These are phyloP conservation scores for Chloroceryle amazona DNA, from an alignment of 2,797 vertebrate species.

Conservation along the genomic window DNA sequence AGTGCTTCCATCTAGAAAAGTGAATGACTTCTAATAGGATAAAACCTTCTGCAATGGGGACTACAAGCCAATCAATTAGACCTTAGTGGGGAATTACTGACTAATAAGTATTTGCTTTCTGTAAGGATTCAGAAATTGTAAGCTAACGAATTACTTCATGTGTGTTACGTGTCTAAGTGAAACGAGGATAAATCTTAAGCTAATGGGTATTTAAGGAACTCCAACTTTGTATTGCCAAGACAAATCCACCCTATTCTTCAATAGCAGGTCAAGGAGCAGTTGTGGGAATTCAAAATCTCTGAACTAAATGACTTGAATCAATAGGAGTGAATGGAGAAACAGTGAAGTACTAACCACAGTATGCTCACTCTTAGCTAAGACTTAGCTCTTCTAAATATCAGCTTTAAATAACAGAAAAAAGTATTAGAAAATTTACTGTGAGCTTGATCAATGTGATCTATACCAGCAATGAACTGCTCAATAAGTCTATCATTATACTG, in stretches of 20 bases:
- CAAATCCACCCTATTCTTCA: conserved; percentile 39
- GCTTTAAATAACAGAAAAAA: neutral
- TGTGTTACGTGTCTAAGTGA: neutral
- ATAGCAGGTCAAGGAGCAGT: conserved; percentile 10
- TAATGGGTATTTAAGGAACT: conserved; percentile 58
- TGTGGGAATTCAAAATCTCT: conserved; percentile 48
- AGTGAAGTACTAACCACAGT: neutral
- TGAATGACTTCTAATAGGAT: conserved; percentile 24
- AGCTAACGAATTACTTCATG: neutral
- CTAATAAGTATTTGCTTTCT: conserved; percentile 54
- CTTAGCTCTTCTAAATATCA: neutral
- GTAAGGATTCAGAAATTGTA: conserved; percentile 30
- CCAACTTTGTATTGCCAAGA: neutral
- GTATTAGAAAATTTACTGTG: neutral
- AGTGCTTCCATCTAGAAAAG: neutral
- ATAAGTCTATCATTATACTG: neutral
- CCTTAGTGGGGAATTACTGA: conserved; percentile 42
- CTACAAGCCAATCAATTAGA: conserved; percentile 53
- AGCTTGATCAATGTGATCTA: neutral
- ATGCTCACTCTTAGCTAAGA: neutral
- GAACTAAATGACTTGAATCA: conserved; percentile 33
- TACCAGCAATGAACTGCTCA: neutral
- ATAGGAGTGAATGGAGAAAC: neutral
- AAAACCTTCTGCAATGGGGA: neutral
- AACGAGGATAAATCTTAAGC: conserved; percentile 38